Evolutionary conservation across 2,888 invertebrate species (phyloP), one percentile per base, ranked within the genome.

Genomic region (Drosophila emarginata): DNA sequence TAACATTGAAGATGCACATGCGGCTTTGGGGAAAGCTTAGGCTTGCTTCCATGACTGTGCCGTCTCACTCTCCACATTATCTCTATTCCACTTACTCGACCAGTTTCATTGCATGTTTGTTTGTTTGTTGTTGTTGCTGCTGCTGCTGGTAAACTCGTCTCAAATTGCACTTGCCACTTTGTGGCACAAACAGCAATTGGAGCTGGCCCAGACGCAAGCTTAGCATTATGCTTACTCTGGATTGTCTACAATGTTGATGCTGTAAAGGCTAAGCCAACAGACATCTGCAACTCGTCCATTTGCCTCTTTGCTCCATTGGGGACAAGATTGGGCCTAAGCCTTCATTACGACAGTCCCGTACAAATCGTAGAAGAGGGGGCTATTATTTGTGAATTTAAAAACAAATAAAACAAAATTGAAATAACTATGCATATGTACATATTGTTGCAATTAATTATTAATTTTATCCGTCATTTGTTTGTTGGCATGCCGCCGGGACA

Each of bases 1-100:
- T 85, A 77, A 82, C 75, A 69, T 50, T 77, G 57, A 67, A 64
- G 66, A 65, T 73, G 67, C 78, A 72, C 71, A 65, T 66, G 74
- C 60, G 61, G 72, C 70, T 58, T 52, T 53, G 28, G 15, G 63
- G 15, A 37, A 54, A 36, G 5, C 7, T n/a, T 23, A 50, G 61
- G 23, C 12, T 12, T n/a, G n/a, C 39, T 11, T 14, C 14, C 39
- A 39, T 39, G 14, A 2, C 32, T 32, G 9, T 11, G 9, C 32
- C 9, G 9, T 9, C 32, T 9, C 32, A 4, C 32, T 9, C 2
- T 9, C 2, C 32, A 32, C 32, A 9, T 32, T 3, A 32, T 32
- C 3, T 45, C 15, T 15, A 6, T 7, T 1, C 51, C 60, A 12
- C 5, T 12, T 18, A 39, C 18, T 14, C 15, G 53, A 36, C 64